A percentile compares a stretch with the other conserved stretches of the same genome.
These are phyloP conservation scores for Periophthalmodon schlosseri DNA, from an alignment of 2,113 vertebrate genomes.

Conservation along the genomic window DNA sequence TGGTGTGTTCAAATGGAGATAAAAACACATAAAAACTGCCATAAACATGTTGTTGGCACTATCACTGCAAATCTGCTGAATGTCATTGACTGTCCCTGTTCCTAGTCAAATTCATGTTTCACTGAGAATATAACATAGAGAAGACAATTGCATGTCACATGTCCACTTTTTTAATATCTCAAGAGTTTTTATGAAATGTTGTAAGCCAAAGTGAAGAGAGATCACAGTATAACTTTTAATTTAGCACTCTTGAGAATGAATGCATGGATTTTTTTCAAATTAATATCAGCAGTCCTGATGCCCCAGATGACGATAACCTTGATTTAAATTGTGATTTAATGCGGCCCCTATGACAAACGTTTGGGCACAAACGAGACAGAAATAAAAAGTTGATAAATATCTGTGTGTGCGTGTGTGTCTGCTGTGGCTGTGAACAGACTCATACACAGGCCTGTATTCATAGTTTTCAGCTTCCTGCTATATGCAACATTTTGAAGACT, in stretches of 20 bases:
- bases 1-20: conserved; percentile 35
- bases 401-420: conserved; percentile 49
- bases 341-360: conserved; percentile 10
- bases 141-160: conserved; percentile 61
- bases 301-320: conserved; percentile 18
- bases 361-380: conserved; percentile 17
- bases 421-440: conserved; percentile 59
- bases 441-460: conserved; percentile 66
- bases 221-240: conserved; percentile 35
- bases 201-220: conserved; percentile 34
- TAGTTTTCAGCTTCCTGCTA: neutral
- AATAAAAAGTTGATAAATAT: conserved; percentile 47
- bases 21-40: conserved; percentile 30
- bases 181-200: conserved; percentile 27
- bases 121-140: conserved; percentile 31
- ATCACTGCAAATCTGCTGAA: conserved; percentile 42
- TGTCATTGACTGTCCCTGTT: conserved; percentile 36
- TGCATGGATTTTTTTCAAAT: conserved; percentile 55
- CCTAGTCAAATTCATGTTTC: conserved; percentile 29
- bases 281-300: conserved; percentile 22
- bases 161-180: conserved; percentile 37
- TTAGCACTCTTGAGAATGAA: conserved; percentile 25
- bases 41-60: conserved; percentile 34
- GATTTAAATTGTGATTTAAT: conserved; percentile 10
- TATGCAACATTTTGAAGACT: too few species aligned